Base-by-base conservation (phyloP, 1,140 invertebrate genomes). In the Drosophila nasuta region DNA sequence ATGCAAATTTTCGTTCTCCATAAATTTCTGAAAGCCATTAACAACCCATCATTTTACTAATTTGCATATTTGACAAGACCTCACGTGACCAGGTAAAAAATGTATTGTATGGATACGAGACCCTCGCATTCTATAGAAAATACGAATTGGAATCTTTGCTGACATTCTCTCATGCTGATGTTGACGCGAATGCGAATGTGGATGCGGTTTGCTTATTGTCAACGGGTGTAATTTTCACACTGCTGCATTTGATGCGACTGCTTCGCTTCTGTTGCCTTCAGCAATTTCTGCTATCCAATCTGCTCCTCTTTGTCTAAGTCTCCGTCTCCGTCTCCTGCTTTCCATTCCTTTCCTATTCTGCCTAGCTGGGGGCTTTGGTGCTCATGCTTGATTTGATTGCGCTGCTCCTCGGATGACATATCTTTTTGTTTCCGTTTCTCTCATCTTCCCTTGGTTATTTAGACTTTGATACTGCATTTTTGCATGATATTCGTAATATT, bases 181-280 rank as follows among this genome's bases (percentile, higher is more conserved):
- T 8, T 6, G 30, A 5, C 7, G 30, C 20, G 17, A 54, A 46
- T 41, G 5, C 2, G 13, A 10, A 49, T 56, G 60, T 28, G 11
- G 5, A 30, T 75, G 73, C 46, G 63, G 58, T 52, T 52, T 54
- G 62, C 35, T 64, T 73, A 80, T 80, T 83, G 73, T 83, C 73
- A 76, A 52, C 72, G 54, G 30, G 71, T 73, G 77, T 82, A 79
- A 83, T 80, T 83, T 83, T 82, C 77, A 83, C 81, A 85, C 81
- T 72, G 30, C 59, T 48, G 54, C 30, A 46, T 20, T 54, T 45
- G 46, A 51, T 33, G 48, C 51, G 15, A n/a, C 28, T 38, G 67
- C 38, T 30, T 33, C 30, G 30, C 20, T 25, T 25, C 48, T 30
- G 65, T 46, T 63, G 52, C 51, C 52, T 63, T 38, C 35, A 59